Base-by-base conservation (phyloP, 1,140 invertebrate species). In the Lycorma delicatula region DNA sequence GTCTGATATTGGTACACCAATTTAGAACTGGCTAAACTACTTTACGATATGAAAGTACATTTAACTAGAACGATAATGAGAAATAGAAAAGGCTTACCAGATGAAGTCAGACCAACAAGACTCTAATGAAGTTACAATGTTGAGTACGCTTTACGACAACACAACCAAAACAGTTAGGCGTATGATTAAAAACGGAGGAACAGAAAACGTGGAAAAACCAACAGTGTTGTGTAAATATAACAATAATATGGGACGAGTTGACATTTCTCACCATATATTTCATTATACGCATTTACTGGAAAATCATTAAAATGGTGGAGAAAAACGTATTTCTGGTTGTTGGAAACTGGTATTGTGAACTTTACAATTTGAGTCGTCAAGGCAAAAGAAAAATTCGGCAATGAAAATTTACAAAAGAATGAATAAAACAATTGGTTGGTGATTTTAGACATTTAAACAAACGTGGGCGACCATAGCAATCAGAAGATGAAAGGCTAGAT, bases 21-120 rank as follows among this genome's bases (percentile, higher is more conserved):
- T 54, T 27, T 54, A 36, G 29, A 54, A 54, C 31, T 54, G 20
- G 52, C 29, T 13, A 38, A 18, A 38, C 12, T 20, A 38, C 11
- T 54, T 18, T 18, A 34, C 28, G 18, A 5, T 28, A 54, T 28
- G 23, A 36, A n/a, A 22, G 31, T 54, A 38, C 52, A 54, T 22
- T 34, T 54, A 25, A 54, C 52, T 16, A 20, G 52, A 28, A 54
- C 52, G 18, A 38, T 54, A 20, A 54, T 18, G 29, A 34, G 52
- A 34, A 38, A 25, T 22, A 34, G 52, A 38, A 25, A 20, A 28
- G 52, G 52, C 23, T 16, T 54, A 3, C 52, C 52, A 11, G 23
- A 20, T 16, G 16, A 55, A 55, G 36, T 55, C 11, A 55, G 53
- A 46, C 38, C 53, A n/a, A 13, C 12, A 50, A 34, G 31, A 34